Evolutionary conservation across 2,797 vertebrate genomes (phyloP), one percentile per base, ranked within the genome.

Genomic region (Coluber constrictor): DNA sequence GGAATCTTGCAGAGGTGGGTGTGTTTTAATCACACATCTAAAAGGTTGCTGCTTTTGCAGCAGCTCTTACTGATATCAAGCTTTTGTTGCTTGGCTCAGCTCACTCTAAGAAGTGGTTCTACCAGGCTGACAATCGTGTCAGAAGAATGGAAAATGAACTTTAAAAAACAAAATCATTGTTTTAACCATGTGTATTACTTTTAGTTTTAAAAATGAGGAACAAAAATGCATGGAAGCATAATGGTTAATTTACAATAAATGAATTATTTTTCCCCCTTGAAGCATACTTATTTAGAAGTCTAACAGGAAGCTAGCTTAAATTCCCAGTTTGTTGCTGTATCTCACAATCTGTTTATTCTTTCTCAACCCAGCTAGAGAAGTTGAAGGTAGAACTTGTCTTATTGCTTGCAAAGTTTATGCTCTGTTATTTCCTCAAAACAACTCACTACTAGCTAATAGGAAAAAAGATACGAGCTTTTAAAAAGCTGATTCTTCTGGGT

Each of bases 61-160:
- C n/a, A 92, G 94, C 92, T 96, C 96, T 96, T 95, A 96, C 96
- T 93, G 94, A 95, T 96, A 96, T 96, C 93, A 96, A 92, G 43
- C 93, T 56, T 91, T 32, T 89, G 90, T 90, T 95, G 94, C 95
- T 96, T 93, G 93, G 93, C 92, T 95, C 94, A 93, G 95, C 95
- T 96, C 20, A 0, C 95, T 96, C 88, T 93, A 95, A 27, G 95
- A 95, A 96, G 89, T 92, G 93, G 79, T 93, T 96, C 89, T 55
- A 96, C 90, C 83, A 88, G 59, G 60, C 93, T 95, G 94, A 95
- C 66, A 95, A 94, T 92, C 93, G 29, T 95, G 95, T 92, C 91
- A 89, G 93, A 94, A 94, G 95, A 96, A 96, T 94, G 96, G 63
- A 83, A 88, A 90, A 55, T 86, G 37, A 88, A 90, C 89, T 90